Evolutionary conservation across 1,140 invertebrate species (phyloP).

Genomic region (Trichoplusia ni): DNA sequence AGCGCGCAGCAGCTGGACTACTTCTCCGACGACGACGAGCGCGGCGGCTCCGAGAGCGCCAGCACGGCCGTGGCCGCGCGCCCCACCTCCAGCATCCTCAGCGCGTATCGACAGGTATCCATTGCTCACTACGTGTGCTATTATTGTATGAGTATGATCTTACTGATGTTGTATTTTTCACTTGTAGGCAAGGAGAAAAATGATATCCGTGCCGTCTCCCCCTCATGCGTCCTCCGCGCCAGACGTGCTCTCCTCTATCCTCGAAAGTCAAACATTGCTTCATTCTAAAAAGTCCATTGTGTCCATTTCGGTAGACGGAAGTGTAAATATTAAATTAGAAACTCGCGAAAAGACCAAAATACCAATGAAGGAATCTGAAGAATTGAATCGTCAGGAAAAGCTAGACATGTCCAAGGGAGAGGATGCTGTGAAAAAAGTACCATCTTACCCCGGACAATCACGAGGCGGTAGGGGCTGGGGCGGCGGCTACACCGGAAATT

Average conservation of each 20-base stretch:
- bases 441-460: slow-evolving; percentile 83
- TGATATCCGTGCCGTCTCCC: slow-evolving; percentile 69
- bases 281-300: slow-evolving; percentile 85
- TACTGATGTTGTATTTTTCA: not conserved
- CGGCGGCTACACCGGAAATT: slow-evolving; percentile 66
- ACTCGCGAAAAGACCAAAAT: slow-evolving; percentile 33
- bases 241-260: slow-evolving; percentile 88
- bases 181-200: slow-evolving; percentile 78
- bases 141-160: not conserved
- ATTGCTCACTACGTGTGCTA: not conserved
- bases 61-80: slow-evolving; percentile 70
- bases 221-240: slow-evolving; percentile 47
- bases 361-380: slow-evolving; percentile 38
- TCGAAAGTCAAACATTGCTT: slow-evolving; percentile 88
- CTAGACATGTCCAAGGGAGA: slow-evolving; percentile 65
- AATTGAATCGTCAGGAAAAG: slow-evolving; percentile 53
- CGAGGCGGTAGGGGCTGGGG: slow-evolving; percentile 76
- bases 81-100: slow-evolving; percentile 68
- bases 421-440: slow-evolving; percentile 75
- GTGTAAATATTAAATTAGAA: slow-evolving; percentile 74
- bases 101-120: slow-evolving; percentile 69
- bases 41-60: slow-evolving; percentile 53
- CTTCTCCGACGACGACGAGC: slow-evolving; percentile 82
- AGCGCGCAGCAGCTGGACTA: slow-evolving; percentile 84
- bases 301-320: slow-evolving; percentile 84